Conservation (phyloP, 2,888 invertebrate genomes). For the Parthenolecanium corni region DNA sequence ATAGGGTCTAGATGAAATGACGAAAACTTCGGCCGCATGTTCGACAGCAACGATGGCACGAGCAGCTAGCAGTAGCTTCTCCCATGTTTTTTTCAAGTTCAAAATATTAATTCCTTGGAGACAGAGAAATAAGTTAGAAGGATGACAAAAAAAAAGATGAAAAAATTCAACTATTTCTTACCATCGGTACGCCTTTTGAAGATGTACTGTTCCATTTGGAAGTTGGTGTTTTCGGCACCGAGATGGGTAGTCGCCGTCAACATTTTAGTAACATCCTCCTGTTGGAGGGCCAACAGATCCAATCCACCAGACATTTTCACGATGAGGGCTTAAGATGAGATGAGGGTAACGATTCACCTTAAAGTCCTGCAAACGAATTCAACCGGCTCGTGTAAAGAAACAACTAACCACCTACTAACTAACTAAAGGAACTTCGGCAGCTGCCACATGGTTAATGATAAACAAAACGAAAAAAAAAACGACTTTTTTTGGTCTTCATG, state of each 20-base stretch:
- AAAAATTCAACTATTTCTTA: conserved; percentile 37
- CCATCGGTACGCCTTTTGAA: conserved; percentile 88
- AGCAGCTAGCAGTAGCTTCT: conserved; percentile 91
- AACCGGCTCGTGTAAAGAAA: too few relatives aligned
- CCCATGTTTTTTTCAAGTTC: conserved; percentile 95
- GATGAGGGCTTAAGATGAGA: too few relatives aligned
- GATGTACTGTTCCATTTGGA: conserved; percentile 94
- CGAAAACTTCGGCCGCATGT: conserved; percentile 93
- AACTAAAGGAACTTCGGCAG: too few relatives aligned
- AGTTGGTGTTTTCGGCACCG: conserved; percentile 81
- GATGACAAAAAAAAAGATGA: too few relatives aligned
- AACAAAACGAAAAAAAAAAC: too few relatives aligned
- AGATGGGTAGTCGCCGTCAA: conserved; percentile 89
- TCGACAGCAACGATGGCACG: conserved; percentile 97
- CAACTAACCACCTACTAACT: too few relatives aligned
- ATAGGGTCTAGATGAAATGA: conserved; percentile 87
- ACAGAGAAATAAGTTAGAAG: too few relatives aligned
- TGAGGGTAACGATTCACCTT: too few relatives aligned
- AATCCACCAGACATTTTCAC: conserved; percentile 85
- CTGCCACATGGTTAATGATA: too few relatives aligned
- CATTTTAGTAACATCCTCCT: conserved; percentile 98
- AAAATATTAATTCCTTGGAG: conserved; percentile 88
- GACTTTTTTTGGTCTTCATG: too few relatives aligned
- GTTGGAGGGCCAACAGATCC: conserved; percentile 77
- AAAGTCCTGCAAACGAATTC: too few relatives aligned